A percentile compares a stretch with the other conserved stretches of the same genome.
Conservation (phyloP, 2,797 vertebrate species). For the Apogon hyalosoma region DNA sequence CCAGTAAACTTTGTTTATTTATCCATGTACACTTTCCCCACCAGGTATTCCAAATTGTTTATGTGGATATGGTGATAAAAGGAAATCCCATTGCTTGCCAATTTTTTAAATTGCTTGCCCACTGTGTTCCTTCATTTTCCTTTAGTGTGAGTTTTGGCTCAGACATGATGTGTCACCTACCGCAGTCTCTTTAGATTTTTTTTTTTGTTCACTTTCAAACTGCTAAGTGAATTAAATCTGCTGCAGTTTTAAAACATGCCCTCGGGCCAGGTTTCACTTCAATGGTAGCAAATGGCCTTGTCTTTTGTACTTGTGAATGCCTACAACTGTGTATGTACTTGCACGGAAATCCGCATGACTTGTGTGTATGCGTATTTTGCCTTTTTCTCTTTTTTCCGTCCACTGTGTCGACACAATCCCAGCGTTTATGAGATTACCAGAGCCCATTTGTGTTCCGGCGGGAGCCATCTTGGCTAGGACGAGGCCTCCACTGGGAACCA, state of each 20-base stretch:
- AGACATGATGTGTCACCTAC: slow-evolving; percentile 55
- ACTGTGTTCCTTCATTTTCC: slow-evolving; percentile 49
- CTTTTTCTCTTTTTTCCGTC: slow-evolving; percentile 60
- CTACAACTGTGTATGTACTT: slow-evolving; percentile 32
- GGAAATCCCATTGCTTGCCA: slow-evolving; percentile 39
- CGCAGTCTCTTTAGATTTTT: slow-evolving; percentile 38
- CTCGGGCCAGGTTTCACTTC: slow-evolving; percentile 68
- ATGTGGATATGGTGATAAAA: slow-evolving; percentile 49
- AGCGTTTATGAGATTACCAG: slow-evolving; percentile 83
- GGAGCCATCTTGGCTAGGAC: slow-evolving; percentile 84
- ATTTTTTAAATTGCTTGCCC: slow-evolving; percentile 47
- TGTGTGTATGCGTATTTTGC: slow-evolving; percentile 50
- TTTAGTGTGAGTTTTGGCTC: slow-evolving; percentile 52
- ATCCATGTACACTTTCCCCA: slow-evolving; percentile 21
- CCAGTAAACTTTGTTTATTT: slow-evolving; percentile 19
- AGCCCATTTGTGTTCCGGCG: slow-evolving; percentile 83
- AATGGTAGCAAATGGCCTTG: slow-evolving; percentile 68
- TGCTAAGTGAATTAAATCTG: slow-evolving; percentile 79
- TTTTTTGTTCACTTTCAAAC: slow-evolving; percentile 62
- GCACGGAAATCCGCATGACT: slow-evolving; percentile 25
- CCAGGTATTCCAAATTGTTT: slow-evolving; percentile 36
- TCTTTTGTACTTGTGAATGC: slow-evolving; percentile 53
- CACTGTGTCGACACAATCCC: slow-evolving; percentile 77
- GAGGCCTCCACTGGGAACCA: slow-evolving; percentile 82
- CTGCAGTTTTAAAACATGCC: slow-evolving; percentile 70